These are phyloP conservation scores for Oikopleura dioica DNA, from an alignment of 23 tunicate genomes.

Conservation along the genomic window DNA sequence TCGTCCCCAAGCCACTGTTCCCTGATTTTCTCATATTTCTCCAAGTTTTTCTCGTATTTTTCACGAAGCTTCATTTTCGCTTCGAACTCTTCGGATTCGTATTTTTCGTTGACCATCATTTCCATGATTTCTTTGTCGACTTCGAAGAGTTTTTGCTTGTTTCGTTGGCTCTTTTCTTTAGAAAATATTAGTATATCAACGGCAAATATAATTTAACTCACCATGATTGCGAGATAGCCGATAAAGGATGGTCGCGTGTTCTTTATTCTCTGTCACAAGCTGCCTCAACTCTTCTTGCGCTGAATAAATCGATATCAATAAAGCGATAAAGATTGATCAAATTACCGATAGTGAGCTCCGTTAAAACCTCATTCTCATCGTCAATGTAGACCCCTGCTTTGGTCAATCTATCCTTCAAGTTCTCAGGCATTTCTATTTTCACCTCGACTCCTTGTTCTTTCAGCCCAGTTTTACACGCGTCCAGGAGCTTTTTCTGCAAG, in stretches of 20 bases:
- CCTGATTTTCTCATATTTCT: no score
- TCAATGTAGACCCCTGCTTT: background rate
- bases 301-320: no score
- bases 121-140: background rate
- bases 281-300: no score
- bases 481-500: no score
- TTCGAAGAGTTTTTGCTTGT: background rate
- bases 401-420: background rate
- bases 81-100: background rate
- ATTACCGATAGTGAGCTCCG: background rate
- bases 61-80: background rate
- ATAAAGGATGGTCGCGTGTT: no score
- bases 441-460: background rate
- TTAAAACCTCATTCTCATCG: background rate
- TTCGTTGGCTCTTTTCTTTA: background rate
- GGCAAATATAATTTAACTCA: no score
- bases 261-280: no score
- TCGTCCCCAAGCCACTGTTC: no score
- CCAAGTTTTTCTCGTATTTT: background rate
- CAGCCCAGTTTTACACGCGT: no score
- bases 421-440: background rate
- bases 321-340: background rate
- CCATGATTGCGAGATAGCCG: no score
- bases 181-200: background rate
- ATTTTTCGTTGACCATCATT: background rate